A percentile compares a stretch with the other conserved stretches of the same genome.
Conservation (phyloP, 2,888 invertebrate genomes). For the Digitonthophagus gazella region DNA sequence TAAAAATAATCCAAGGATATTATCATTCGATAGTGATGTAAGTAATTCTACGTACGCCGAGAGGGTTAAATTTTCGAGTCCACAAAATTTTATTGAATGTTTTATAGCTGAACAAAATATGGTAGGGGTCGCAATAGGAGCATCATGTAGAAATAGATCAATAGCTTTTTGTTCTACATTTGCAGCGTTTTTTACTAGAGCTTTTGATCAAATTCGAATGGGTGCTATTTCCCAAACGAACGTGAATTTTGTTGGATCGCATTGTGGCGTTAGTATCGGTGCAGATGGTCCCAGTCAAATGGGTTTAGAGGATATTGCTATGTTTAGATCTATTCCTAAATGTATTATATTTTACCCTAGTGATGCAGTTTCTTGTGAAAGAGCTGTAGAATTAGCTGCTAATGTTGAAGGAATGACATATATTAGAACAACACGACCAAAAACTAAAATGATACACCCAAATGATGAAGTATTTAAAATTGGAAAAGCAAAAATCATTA, state of each 20-base stretch:
- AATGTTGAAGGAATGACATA: conserved; percentile 89
- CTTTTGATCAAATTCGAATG: conserved; percentile 95
- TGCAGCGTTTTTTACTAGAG: conserved; percentile 90
- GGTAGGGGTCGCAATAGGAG: conserved; percentile 89
- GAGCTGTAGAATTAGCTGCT: conserved; percentile 88
- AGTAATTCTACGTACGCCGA: conserved; percentile 95
- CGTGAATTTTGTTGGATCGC: conserved; percentile 89
- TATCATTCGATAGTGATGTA: conserved; percentile 91
- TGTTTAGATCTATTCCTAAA: conserved; percentile 86
- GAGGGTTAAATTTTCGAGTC: conserved; percentile 69
- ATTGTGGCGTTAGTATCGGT: conserved; percentile 93
- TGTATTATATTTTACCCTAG: conserved; percentile 70
- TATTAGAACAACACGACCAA: conserved; percentile 88
- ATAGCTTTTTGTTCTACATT: conserved; percentile 92
- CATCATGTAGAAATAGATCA: conserved; percentile 81
- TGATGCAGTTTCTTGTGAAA: conserved; percentile 88
- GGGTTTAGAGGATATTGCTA: conserved; percentile 92
- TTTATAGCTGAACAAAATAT: conserved; percentile 97
- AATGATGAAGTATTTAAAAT: conserved; percentile 66
- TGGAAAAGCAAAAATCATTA: conserved; percentile 75
- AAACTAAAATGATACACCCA: conserved; percentile 75
- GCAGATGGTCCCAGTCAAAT: conserved; percentile 97
- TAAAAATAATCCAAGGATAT: conserved; percentile 67
- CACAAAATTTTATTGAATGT: conserved; percentile 83
- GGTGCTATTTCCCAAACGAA: conserved; percentile 97